Percentiles rank a stretch among this genome's conserved stretches.
Conservation (phyloP, 1,140 invertebrate genomes). For the Caenorhabditis briggsae region DNA sequence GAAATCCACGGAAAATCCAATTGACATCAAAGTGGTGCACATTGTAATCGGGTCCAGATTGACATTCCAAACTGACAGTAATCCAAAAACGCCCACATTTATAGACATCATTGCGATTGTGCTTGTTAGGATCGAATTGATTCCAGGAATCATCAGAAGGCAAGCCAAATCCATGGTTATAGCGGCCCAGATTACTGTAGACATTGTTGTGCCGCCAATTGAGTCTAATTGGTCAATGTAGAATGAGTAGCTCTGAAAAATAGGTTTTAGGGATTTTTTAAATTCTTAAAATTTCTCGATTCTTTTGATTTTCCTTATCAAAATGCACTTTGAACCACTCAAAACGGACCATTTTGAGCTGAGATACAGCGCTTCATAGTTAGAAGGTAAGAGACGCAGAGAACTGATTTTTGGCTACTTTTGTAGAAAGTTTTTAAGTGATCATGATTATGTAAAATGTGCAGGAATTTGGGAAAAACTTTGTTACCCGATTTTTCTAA, state of each 20-base stretch:
- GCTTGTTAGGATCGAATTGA: conserved; percentile 61
- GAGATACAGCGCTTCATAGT: too few species aligned
- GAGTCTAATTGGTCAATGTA: conserved; percentile 69
- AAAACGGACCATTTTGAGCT: too few species aligned
- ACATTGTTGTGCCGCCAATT: conserved; percentile 64
- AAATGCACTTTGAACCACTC: too few species aligned
- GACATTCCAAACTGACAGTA: conserved; percentile 65
- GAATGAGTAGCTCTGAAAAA: conserved; percentile 66
- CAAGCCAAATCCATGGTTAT: conserved; percentile 67
- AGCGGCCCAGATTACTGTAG: conserved; percentile 65
- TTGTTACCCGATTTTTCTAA: too few species aligned
- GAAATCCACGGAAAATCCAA: conserved; percentile 69
- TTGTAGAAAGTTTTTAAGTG: too few species aligned
- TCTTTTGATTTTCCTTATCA: too few species aligned
- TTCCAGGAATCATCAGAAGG: conserved; percentile 66
- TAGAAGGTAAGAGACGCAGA: too few species aligned
- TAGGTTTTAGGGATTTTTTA: too few species aligned
- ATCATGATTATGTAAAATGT: too few species aligned
- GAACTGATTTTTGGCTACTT: too few species aligned
- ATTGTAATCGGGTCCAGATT: conserved; percentile 68
- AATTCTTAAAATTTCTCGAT: too few species aligned
- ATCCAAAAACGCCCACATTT: conserved; percentile 67
- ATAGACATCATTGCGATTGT: conserved; percentile 67
- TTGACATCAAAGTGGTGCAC: conserved; percentile 67
- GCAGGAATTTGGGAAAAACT: too few species aligned